phyloP scores from a whole-genome alignment of 2,113 vertebrate species.

The Columbina picui region DNA sequence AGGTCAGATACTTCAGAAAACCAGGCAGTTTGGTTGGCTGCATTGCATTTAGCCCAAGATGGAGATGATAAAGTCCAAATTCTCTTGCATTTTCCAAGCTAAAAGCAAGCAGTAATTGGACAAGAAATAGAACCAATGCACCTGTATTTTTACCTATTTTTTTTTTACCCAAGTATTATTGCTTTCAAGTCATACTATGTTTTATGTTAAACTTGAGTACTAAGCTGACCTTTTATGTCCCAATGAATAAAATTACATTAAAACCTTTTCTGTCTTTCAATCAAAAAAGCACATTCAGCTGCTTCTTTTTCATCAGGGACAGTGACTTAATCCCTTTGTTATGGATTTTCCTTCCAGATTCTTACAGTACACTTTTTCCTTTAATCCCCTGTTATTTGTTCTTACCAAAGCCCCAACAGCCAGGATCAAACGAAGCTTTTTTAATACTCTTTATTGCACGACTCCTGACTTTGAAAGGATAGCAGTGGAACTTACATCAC shows the following conservation, averaged over 20 bases:
- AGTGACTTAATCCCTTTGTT: constrained; percentile 12
- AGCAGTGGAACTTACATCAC: constrained; percentile 24
- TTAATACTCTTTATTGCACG: not conserved
- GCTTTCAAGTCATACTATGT: not conserved
- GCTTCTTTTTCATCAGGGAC: not conserved
- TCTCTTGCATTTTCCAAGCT: not conserved
- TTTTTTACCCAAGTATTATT: not conserved
- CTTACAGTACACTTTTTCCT: not conserved
- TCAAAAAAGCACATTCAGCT: not conserved
- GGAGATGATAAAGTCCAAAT: not conserved
- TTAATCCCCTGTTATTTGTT: constrained; percentile 51
- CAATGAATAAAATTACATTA: not conserved
- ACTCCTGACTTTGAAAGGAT: constrained; percentile 17
- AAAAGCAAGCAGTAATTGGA: not conserved
- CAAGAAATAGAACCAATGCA: not conserved
- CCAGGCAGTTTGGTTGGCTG: not conserved
- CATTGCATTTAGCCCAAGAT: not conserved
- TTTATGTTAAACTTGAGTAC: not conserved
- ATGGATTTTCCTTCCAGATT: constrained; percentile 20
- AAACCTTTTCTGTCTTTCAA: not conserved
- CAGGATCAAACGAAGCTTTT: constrained; percentile 44
- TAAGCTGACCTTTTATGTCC: not conserved
- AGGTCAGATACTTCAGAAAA: not conserved
- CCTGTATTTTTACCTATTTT: not conserved
- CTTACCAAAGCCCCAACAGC: constrained; percentile 17